Conservation (phyloP, 2,797 vertebrate species). For the Lindbergichthys nudifrons region DNA sequence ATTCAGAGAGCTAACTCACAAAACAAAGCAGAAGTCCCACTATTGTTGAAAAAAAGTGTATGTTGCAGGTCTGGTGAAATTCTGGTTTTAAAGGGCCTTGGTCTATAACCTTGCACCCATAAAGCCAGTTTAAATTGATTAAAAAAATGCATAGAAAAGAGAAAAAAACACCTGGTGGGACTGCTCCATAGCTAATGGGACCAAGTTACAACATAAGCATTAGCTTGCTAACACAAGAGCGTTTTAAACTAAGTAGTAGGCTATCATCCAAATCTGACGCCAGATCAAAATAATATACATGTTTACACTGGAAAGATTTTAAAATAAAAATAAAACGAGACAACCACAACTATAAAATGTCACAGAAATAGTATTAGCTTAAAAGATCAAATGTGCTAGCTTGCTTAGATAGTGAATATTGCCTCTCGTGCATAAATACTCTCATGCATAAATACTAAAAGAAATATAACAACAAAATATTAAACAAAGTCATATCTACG, state of each 20-base stretch:
- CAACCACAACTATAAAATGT: neutral
- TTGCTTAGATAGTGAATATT: neutral
- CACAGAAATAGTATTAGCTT: neutral
- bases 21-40: slow-evolving; percentile 2
- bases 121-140: neutral
- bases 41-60: neutral
- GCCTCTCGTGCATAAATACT: neutral
- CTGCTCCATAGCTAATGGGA: neutral
- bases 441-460: neutral
- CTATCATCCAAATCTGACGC: neutral
- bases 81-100: neutral
- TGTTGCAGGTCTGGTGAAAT: neutral
- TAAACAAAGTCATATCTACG: neutral
- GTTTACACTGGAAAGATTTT: neutral
- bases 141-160: no score
- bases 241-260: neutral
- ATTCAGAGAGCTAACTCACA: slow-evolving; percentile 22
- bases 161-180: neutral
- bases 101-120: neutral
- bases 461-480: neutral
- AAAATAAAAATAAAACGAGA: neutral
- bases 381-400: neutral
- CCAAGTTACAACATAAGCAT: neutral
- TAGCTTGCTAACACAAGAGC: neutral
- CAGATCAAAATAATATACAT: neutral